phyloP scores from a whole-genome alignment of 2,888 invertebrate species.

The Dryobotodes eremita region DNA sequence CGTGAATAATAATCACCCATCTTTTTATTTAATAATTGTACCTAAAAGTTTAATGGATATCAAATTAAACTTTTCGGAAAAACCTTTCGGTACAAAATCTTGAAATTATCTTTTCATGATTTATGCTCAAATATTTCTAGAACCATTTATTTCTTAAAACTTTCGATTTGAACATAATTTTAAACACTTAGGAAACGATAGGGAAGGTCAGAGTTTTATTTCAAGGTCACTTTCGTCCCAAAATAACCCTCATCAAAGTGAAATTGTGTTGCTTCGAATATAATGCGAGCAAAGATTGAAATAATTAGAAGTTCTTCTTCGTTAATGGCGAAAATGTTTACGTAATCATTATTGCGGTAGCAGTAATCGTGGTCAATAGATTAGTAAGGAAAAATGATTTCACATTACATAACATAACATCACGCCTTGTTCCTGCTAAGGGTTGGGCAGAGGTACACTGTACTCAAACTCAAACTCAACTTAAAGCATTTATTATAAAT shows the following conservation, averaged over 20 bases:
- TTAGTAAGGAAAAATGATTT: neutral
- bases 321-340: conserved; percentile 12
- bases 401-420: too few relatives aligned
- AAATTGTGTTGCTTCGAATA: conserved; percentile 40
- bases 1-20: neutral
- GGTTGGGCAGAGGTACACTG: too few relatives aligned
- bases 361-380: neutral
- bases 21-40: neutral
- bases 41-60: neutral
- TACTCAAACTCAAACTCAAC: too few relatives aligned
- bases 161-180: conserved; percentile 36
- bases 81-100: conserved; percentile 24
- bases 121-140: conserved; percentile 23
- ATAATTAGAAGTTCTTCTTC: conserved; percentile 26
- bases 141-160: conserved; percentile 39
- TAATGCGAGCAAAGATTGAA: conserved; percentile 29
- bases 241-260: conserved; percentile 56
- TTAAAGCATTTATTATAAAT: too few relatives aligned
- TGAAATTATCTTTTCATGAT: conserved; percentile 25
- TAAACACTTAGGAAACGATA: conserved; percentile 6
- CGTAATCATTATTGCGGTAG: neutral
- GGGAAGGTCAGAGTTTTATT: conserved; percentile 17
- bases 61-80: neutral
- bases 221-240: conserved; percentile 25
- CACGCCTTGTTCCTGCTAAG: too few relatives aligned